Conservation (phyloP, 2,797 vertebrate genomes). For the Philypnodon macrostomus region DNA sequence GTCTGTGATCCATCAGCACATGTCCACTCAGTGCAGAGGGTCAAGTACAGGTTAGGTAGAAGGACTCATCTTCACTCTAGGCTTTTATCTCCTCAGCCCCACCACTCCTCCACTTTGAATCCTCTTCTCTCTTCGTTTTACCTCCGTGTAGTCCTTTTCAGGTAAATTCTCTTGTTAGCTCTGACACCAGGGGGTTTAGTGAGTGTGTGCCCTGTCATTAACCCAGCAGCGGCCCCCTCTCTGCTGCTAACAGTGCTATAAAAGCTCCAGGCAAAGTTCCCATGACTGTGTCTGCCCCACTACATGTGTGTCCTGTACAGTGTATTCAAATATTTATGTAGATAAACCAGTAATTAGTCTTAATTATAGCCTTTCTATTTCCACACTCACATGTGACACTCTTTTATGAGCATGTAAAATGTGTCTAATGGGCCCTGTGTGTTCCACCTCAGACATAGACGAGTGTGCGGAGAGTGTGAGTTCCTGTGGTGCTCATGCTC, state of each 20-base stretch:
- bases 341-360: conserved; percentile 29
- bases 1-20: conserved; percentile 50
- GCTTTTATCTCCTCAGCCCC: background rate
- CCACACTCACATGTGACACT: conserved; percentile 2
- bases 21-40: conserved; percentile 13
- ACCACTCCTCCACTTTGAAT: background rate
- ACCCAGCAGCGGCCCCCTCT: conserved; percentile 50
- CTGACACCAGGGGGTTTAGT: conserved; percentile 27
- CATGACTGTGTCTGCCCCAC: conserved; percentile 33
- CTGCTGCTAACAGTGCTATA: conserved; percentile 46
- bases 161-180: conserved; percentile 26
- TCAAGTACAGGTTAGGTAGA: conserved; percentile 30
- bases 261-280: conserved; percentile 53
- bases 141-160: background rate
- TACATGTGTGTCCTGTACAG: conserved; percentile 10
- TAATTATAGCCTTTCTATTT: conserved; percentile 41
- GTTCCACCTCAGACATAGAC: conserved; percentile 79
- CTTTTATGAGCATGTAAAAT: conserved; percentile 5
- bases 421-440: conserved; percentile 3
- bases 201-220: conserved; percentile 53
- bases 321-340: conserved; percentile 12
- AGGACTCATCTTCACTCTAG: conserved; percentile 12
- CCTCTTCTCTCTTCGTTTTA: background rate
- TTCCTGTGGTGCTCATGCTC: conserved; percentile 78
- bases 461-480: conserved; percentile 78